phyloP scores from a whole-genome alignment of 2,113 vertebrate species.

The Apteryx owenii region DNA sequence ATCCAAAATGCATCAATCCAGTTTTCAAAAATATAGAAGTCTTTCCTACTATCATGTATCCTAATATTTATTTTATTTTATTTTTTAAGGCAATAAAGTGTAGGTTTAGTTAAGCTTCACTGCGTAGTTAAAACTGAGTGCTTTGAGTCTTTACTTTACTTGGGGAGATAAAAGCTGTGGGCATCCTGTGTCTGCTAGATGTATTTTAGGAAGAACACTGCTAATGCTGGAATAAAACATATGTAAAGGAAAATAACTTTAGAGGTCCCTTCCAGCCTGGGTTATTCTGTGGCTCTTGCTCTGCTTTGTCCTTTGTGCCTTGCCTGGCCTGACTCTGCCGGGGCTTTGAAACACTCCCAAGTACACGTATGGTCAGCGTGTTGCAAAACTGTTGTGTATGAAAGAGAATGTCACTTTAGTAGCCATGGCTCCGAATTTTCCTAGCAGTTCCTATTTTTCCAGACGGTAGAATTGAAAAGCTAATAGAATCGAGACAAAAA shows the following conservation, averaged over 20 bases:
- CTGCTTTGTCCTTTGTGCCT: neutral
- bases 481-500: neutral
- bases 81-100: neutral
- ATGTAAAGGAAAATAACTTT: neutral
- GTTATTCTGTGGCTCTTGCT: neutral
- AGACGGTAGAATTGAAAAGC: neutral
- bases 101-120: neutral
- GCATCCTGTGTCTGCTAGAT: neutral
- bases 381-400: neutral
- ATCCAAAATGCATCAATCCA: accelerated
- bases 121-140: accelerated
- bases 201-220: neutral
- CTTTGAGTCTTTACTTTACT: neutral
- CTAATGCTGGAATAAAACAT: neutral
- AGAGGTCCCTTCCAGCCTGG: neutral
- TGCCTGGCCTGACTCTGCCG: neutral
- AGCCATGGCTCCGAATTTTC: neutral
- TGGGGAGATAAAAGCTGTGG: conserved; percentile 35
- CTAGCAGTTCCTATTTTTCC: neutral
- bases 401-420: accelerated
- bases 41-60: neutral
- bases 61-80: neutral
- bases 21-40: neutral
- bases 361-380: no score
- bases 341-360: no score